These are phyloP conservation scores for Sitobion miscanthi DNA, from an alignment of 1,140 invertebrate species.

Conservation along the genomic window DNA sequence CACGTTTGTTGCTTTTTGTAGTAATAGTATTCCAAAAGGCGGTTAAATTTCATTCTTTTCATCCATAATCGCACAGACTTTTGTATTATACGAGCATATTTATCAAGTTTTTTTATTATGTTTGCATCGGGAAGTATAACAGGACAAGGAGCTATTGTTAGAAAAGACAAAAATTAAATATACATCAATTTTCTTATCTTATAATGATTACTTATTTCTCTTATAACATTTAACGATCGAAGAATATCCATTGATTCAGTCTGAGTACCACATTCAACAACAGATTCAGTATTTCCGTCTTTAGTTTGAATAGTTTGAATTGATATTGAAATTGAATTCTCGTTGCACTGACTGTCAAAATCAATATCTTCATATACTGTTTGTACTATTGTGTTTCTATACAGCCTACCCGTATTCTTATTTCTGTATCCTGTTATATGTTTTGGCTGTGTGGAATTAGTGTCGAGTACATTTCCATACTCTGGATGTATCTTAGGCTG, in stretches of 20 bases:
- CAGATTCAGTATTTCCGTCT: background rate
- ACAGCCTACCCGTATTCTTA: constrained; percentile 3
- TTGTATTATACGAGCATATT: constrained; percentile 7
- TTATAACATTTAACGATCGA: background rate
- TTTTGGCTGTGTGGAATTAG: background rate
- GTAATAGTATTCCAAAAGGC: background rate
- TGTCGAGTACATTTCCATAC: background rate
- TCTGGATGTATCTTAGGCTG: background rate
- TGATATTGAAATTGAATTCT: background rate
- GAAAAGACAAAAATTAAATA: background rate
- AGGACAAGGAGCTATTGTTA: background rate
- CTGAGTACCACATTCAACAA: background rate
- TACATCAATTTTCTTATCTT: background rate
- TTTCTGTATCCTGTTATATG: background rate
- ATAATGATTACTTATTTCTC: constrained; percentile 28
- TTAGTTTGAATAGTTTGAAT: constrained; percentile 9
- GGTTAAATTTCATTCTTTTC: background rate
- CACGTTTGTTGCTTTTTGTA: background rate
- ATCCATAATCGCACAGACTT: background rate
- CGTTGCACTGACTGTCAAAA: background rate
- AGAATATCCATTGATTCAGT: background rate
- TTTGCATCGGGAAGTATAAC: background rate
- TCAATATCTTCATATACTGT: background rate
- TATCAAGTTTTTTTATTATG: background rate
- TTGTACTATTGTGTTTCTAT: constrained; percentile 1